Percentiles rank a stretch among this genome's conserved stretches.
These are phyloP conservation scores for Labia minor DNA, from an alignment of 2,888 invertebrate species.

Conservation along the genomic window DNA sequence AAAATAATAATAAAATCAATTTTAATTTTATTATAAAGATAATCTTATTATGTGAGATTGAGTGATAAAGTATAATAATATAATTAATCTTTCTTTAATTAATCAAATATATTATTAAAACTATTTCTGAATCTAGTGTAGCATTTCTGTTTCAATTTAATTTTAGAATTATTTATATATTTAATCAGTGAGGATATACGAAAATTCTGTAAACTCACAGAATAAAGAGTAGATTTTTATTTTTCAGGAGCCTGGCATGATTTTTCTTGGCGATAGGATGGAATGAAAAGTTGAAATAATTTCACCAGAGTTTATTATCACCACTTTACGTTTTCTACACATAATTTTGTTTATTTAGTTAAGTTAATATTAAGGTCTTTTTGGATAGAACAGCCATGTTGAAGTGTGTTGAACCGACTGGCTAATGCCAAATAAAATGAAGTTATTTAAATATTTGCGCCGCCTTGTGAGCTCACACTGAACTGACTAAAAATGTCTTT, in stretches of 20 bases:
- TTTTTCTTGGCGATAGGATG: not conserved
- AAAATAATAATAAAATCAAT: too few species aligned
- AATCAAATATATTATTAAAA: too few species aligned
- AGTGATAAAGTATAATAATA: too few species aligned
- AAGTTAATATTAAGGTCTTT: not conserved
- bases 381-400: not conserved
- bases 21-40: too few species aligned
- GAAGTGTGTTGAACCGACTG: not conserved
- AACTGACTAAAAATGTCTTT: not conserved
- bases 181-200: too few species aligned
- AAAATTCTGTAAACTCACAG: not conserved
- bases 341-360: not conserved
- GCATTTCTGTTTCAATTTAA: too few species aligned
- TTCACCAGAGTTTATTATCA: not conserved
- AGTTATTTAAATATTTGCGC: conserved; percentile 3
- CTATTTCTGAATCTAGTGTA: too few species aligned
- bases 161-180: too few species aligned
- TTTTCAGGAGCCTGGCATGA: conserved; percentile 1
- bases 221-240: not conserved
- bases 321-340: not conserved
- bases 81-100: too few species aligned
- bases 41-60: too few species aligned
- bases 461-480: not conserved
- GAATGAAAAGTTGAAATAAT: not conserved
- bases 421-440: not conserved